Percentiles rank a stretch among this genome's conserved stretches.
Evolutionary conservation across 2,797 vertebrate species (phyloP).

Genomic region (Myripristis jacobus): DNA sequence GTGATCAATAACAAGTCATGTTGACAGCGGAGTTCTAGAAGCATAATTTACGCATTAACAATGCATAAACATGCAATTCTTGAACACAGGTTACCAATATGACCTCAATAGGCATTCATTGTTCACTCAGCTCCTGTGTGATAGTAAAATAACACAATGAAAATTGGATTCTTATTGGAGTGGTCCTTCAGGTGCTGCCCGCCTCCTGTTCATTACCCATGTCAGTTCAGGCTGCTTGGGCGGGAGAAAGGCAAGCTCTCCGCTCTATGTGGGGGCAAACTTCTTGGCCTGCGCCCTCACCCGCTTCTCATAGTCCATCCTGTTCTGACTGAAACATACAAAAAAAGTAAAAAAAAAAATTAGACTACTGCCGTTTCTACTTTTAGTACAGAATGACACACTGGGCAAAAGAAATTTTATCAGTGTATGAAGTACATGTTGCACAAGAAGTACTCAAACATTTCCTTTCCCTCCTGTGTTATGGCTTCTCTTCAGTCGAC

Average conservation of each 20-base stretch:
- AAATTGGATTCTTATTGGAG: conserved; percentile 75
- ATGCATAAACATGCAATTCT: conserved; percentile 47
- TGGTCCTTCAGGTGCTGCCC: conserved; percentile 76
- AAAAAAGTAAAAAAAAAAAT: not conserved
- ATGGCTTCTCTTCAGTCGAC: not conserved
- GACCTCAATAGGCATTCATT: conserved; percentile 35
- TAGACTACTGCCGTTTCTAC: not conserved
- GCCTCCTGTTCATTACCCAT: conserved; percentile 45
- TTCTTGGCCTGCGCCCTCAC: conserved; percentile 87
- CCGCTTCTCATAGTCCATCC: conserved; percentile 87
- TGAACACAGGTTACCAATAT: conserved; percentile 47
- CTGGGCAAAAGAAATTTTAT: not conserved
- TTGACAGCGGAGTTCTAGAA: conserved; percentile 44
- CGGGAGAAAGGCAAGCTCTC: conserved; percentile 23
- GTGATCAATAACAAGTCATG: conserved; percentile 44
- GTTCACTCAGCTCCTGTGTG: conserved; percentile 48
- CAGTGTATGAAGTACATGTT: not conserved
- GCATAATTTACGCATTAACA: conserved; percentile 53
- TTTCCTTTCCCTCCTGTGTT: not conserved
- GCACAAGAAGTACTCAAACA: not conserved
- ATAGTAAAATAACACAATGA: conserved; percentile 64
- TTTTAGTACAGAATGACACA: no score
- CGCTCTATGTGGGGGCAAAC: conserved; percentile 84
- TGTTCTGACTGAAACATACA: conserved; percentile 82
- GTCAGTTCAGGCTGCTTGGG: conserved; percentile 59